Evolutionary conservation across 2,888 invertebrate species (phyloP).

Genomic region (Drosophila histrio): DNA sequence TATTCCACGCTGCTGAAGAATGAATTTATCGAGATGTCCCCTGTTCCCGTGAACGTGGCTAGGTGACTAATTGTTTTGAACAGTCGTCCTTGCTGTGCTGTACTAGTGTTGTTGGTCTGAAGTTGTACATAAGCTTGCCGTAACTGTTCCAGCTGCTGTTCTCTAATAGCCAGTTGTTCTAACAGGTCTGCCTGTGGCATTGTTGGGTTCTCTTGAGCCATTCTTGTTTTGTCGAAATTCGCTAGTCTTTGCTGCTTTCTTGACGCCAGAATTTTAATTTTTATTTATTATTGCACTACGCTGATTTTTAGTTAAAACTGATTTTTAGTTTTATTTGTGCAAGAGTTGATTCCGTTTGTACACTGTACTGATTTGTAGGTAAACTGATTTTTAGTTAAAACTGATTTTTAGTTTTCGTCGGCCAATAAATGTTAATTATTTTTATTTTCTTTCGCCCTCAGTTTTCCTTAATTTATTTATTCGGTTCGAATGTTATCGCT

Average conservation of each 20-base stretch:
- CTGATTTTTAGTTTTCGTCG: not conserved
- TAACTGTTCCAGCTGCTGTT: constrained; percentile 8
- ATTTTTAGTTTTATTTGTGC: not conserved
- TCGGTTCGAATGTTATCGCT: no score
- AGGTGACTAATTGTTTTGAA: no score
- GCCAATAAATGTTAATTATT: not conserved
- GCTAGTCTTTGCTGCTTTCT: not conserved
- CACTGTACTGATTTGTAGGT: not conserved
- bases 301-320: not conserved
- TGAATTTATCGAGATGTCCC: no score
- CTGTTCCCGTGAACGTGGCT: no score
- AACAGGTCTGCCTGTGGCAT: not conserved
- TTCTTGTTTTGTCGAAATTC: no score
- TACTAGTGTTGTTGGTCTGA: no score
- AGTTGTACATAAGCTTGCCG: not conserved
- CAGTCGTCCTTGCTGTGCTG: no score
- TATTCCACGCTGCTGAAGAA: not conserved
- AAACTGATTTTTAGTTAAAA: not conserved
- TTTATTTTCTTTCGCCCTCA: not conserved
- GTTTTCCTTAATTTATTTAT: no score
- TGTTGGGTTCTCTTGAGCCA: not conserved
- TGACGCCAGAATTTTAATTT: not conserved
- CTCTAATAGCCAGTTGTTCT: constrained; percentile 10
- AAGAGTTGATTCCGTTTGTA: constrained; percentile 1
- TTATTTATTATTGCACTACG: not conserved